These are phyloP conservation scores for Osmerus eperlanus DNA, from an alignment of 2,113 vertebrate species.

Conservation along the genomic window DNA sequence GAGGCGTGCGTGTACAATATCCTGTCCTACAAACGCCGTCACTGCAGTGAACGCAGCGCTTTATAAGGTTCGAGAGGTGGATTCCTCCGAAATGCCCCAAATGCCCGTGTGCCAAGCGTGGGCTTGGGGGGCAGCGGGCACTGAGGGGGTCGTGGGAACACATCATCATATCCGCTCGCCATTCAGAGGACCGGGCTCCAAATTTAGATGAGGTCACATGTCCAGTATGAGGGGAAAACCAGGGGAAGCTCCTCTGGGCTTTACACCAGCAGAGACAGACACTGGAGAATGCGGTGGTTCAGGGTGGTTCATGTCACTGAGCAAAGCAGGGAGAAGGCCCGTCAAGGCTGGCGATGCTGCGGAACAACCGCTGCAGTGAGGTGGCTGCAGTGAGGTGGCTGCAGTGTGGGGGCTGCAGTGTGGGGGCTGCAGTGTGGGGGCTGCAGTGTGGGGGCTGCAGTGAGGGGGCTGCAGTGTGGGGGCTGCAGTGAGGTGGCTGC, in stretches of 20 bases:
- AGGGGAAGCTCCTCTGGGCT: slow-evolving; percentile 51
- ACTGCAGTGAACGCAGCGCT: slow-evolving; percentile 31
- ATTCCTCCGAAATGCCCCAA: slow-evolving; percentile 62
- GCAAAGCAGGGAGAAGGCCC: slow-evolving; percentile 14
- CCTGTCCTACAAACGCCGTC: neutral
- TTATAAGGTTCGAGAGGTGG: slow-evolving; percentile 73
- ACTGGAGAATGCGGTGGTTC: slow-evolving; percentile 28
- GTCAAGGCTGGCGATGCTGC: neutral
- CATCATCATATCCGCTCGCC: slow-evolving; percentile 74
- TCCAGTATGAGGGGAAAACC: slow-evolving; percentile 61
- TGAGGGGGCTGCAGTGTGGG: too few species aligned
- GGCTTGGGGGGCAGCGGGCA: slow-evolving; percentile 49
- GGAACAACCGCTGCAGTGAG: too few species aligned
- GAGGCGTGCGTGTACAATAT: neutral
- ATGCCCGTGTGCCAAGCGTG: slow-evolving; percentile 65
- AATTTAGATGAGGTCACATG: slow-evolving; percentile 75
- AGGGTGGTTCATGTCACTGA: slow-evolving; percentile 3
- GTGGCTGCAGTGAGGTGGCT: too few species aligned
- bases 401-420: too few species aligned
- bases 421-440: too few species aligned
- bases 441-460: too few species aligned
- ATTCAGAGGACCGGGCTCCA: slow-evolving; percentile 73
- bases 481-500: too few species aligned
- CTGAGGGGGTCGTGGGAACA: slow-evolving; percentile 81
- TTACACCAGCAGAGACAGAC: slow-evolving; percentile 35